Conservation (phyloP, 2,113 vertebrate species). For the Ptychochromis oligacanthus region DNA sequence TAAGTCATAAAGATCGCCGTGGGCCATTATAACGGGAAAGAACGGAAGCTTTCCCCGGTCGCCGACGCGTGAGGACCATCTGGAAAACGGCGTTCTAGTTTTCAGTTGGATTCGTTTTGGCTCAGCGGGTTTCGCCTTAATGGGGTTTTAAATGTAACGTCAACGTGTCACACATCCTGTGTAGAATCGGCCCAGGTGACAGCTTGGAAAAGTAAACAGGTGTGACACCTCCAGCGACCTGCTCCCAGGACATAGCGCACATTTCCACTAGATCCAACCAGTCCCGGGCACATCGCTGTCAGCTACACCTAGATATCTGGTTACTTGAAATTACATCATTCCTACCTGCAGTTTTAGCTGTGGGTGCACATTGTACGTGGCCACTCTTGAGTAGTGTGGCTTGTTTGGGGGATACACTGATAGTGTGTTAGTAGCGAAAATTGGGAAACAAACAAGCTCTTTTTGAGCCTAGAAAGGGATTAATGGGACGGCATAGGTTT, state of each 20-base stretch:
- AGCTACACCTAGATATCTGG: neutral
- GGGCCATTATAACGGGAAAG: neutral
- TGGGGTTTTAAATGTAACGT: neutral
- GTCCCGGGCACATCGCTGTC: neutral
- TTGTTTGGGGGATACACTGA: neutral
- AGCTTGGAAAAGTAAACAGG: slow-evolving; percentile 56
- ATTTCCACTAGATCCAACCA: slow-evolving; percentile 1
- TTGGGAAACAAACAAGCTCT: neutral
- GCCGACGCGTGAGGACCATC: neutral
- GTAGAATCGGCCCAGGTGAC: slow-evolving; percentile 34
- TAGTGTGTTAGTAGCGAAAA: slow-evolving; percentile 3
- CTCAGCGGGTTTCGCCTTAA: neutral
- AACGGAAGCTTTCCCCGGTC: neutral
- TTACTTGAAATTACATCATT: slow-evolving; percentile 44
- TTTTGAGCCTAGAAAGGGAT: neutral
- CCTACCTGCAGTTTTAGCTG: neutral
- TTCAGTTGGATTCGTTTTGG: neutral
- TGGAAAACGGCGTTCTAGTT: neutral
- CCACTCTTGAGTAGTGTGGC: neutral
- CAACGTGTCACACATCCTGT: slow-evolving; percentile 57
- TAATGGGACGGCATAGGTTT: neutral
- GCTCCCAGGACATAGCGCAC: neutral
- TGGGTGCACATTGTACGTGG: neutral
- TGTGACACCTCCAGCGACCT: slow-evolving; percentile 27
- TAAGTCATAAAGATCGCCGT: neutral